A percentile compares a stretch with the other conserved stretches of the same genome.
Conservation (phyloP, 2,113 vertebrate species). For the Pan paniscus region DNA sequence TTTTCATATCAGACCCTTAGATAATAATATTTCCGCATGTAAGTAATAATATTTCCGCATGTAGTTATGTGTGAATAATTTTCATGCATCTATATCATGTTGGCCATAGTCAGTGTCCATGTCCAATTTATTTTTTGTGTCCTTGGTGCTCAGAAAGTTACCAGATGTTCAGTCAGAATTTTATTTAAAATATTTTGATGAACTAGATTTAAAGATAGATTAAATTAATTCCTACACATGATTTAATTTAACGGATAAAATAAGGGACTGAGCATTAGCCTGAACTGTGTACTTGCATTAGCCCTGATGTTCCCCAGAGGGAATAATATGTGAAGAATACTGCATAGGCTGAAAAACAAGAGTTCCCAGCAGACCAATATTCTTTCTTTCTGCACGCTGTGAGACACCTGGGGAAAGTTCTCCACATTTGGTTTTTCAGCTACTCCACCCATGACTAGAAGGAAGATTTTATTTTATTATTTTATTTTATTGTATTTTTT, state of each 20-base stretch:
- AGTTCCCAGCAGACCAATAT: not conserved
- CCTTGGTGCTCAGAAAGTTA: not conserved
- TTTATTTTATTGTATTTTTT: not conserved
- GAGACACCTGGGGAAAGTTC: not conserved
- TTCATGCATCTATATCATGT: not conserved
- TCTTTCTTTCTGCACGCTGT: not conserved
- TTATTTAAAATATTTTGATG: not conserved
- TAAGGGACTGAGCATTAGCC: not conserved
- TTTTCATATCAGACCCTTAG: not conserved
- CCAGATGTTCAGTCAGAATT: not conserved
- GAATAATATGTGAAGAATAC: not conserved
- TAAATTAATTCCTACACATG: not conserved
- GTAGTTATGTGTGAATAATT: not conserved
- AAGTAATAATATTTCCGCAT: not conserved
- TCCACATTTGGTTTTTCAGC: not conserved
- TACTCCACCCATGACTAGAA: not conserved
- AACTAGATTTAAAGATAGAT: not conserved
- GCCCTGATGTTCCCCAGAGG: not conserved
- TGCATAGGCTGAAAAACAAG: not conserved
- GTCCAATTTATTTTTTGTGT: not conserved
- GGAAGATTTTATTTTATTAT: too few species aligned
- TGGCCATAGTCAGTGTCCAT: not conserved
- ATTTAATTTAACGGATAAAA: constrained; percentile 31
- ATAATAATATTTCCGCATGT: not conserved
- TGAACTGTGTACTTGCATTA: not conserved